Percentiles rank a stretch among this genome's conserved stretches.
Evolutionary conservation across 1,140 invertebrate species (phyloP).

Genomic region (Trissolcus basalis): DNA sequence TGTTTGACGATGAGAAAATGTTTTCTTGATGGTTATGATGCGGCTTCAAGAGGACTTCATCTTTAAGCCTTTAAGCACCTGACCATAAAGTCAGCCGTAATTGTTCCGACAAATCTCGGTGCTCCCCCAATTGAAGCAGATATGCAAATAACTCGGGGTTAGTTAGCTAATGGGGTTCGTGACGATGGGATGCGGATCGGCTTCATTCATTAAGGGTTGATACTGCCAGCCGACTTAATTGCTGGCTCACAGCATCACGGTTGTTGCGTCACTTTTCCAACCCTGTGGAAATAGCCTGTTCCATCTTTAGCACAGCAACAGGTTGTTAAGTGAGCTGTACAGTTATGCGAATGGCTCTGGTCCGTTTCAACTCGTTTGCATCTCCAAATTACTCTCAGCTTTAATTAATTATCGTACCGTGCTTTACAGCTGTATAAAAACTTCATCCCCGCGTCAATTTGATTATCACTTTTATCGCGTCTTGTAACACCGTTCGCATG

Average conservation of each 20-base stretch:
- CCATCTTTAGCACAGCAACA: constrained; percentile 64
- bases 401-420: constrained; percentile 67
- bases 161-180: constrained; percentile 75
- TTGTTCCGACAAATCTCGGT: constrained; percentile 73
- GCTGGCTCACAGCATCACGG: constrained; percentile 72
- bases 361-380: constrained; percentile 69
- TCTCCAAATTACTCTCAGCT: constrained; percentile 65
- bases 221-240: constrained; percentile 71
- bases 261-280: constrained; percentile 54
- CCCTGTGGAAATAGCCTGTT: constrained; percentile 52
- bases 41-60: constrained; percentile 66
- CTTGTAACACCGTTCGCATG: too few species aligned
- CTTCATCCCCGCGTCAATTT: constrained; percentile 19
- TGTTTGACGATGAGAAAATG: constrained; percentile 1
- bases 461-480: constrained; percentile 16
- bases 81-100: constrained; percentile 73
- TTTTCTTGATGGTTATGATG: constrained; percentile 29
- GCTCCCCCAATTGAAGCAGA: constrained; percentile 68
- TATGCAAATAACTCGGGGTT: constrained; percentile 77
- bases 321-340: constrained; percentile 62
- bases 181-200: constrained; percentile 66
- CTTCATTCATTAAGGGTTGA: constrained; percentile 76
- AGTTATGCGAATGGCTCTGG: constrained; percentile 49
- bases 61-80: constrained; percentile 76
- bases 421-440: constrained; percentile 36